These are phyloP conservation scores for Scaptomyza cyrtandrae DNA, from an alignment of 2,888 invertebrate genomes.

Conservation along the genomic window DNA sequence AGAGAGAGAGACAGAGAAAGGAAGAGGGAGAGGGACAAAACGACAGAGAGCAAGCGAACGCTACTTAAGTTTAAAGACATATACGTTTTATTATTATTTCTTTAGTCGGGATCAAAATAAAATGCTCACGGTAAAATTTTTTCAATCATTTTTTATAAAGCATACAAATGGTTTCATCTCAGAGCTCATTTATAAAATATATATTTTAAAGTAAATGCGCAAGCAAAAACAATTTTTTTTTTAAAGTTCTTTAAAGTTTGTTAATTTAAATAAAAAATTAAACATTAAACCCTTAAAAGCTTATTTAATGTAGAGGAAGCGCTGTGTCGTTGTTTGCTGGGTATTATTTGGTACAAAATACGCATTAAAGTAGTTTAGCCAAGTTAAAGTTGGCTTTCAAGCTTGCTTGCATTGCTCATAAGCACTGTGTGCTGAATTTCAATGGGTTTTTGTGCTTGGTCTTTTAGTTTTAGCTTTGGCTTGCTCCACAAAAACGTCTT, in stretches of 20 bases:
- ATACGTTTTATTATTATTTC: slow-evolving; percentile 8
- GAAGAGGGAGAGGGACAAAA: too few species aligned
- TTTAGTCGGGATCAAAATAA: slow-evolving; percentile 6
- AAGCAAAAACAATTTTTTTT: too few species aligned
- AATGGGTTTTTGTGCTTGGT: slow-evolving; percentile 37
- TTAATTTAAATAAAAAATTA: neutral
- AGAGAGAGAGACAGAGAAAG: neutral
- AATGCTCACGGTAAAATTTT: neutral
- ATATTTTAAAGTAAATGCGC: neutral
- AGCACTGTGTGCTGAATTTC: slow-evolving; percentile 59
- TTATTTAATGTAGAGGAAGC: neutral
- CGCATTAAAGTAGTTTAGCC: neutral
- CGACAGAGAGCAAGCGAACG: neutral
- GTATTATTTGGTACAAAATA: neutral
- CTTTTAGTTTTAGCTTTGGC: slow-evolving; percentile 30
- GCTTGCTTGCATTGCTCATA: slow-evolving; percentile 42
- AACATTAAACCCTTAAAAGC: too few species aligned
- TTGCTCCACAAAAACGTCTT: slow-evolving; percentile 48
- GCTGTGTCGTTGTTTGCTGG: neutral
- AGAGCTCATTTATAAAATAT: slow-evolving; percentile 7
- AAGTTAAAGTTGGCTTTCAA: slow-evolving; percentile 6
- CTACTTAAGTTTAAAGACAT: neutral
- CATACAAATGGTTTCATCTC: neutral
- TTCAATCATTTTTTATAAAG: neutral
- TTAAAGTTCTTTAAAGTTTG: too few species aligned